Percentiles rank a stretch among this genome's conserved stretches.
These are phyloP conservation scores for Corydoras sp. DNA, from an alignment of 2,113 vertebrate genomes.

Conservation along the genomic window DNA sequence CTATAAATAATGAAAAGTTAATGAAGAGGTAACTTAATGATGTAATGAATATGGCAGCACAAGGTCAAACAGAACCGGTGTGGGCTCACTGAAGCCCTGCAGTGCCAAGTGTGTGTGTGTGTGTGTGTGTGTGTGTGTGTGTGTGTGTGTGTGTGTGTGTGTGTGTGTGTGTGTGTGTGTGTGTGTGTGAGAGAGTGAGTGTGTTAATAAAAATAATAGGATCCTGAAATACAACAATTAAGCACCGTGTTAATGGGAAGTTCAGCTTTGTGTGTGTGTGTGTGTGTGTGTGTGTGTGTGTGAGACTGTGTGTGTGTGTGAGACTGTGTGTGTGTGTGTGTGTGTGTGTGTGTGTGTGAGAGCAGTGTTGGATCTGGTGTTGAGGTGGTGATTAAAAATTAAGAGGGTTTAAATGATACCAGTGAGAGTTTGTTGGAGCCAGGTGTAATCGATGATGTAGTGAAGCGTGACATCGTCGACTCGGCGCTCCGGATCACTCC, in stretches of 20 bases:
- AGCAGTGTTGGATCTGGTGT: slow-evolving; percentile 48
- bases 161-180: too few relatives aligned
- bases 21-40: slow-evolving; percentile 80
- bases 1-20: slow-evolving; percentile 80
- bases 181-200: too few relatives aligned
- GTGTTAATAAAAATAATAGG: too few relatives aligned
- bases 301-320: too few relatives aligned
- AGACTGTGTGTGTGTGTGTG: too few relatives aligned
- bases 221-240: too few relatives aligned
- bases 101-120: slow-evolving; percentile 13
- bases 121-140: slow-evolving; percentile 24
- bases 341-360: too few relatives aligned
- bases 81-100: slow-evolving; percentile 46
- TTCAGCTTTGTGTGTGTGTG: too few relatives aligned
- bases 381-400: slow-evolving; percentile 68
- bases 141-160: slow-evolving; percentile 26
- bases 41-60: slow-evolving; percentile 75
- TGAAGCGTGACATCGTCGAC: slow-evolving; percentile 42
- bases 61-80: slow-evolving; percentile 69
- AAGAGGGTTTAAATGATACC: slow-evolving; percentile 65
- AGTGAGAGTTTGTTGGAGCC: slow-evolving; percentile 54
- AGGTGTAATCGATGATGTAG: slow-evolving; percentile 60
- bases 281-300: too few relatives aligned
- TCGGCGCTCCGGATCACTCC: slow-evolving; percentile 17
- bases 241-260: too few relatives aligned